Evolutionary conservation across 2,888 invertebrate species (phyloP).

Genomic region (Fragum whitleyi): DNA sequence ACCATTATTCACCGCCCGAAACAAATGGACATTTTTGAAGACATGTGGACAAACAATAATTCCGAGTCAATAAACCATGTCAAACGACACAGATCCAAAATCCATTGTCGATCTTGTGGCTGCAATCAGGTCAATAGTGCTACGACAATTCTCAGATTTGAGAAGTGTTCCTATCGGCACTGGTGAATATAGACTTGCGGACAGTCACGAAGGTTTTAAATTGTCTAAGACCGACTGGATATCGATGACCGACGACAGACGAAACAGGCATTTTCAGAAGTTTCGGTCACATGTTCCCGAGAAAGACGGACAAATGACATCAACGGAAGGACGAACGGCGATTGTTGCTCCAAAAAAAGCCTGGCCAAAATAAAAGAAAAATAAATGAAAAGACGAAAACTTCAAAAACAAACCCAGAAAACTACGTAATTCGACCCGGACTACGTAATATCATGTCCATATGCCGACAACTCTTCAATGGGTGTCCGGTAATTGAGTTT

Average conservation of each 20-base stretch:
- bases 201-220: too few relatives aligned
- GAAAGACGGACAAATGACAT: too few relatives aligned
- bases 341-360: slow-evolving; percentile 11
- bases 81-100: slow-evolving; percentile 20
- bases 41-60: slow-evolving; percentile 10
- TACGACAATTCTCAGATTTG: slow-evolving; percentile 26
- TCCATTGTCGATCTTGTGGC: too few relatives aligned
- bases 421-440: neutral
- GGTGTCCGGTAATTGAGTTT: too few relatives aligned
- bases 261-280: too few relatives aligned
- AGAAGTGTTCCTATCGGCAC: slow-evolving; percentile 25
- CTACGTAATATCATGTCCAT: neutral
- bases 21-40: neutral
- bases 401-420: neutral
- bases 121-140: too few relatives aligned
- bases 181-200: too few relatives aligned
- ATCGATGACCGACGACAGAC: too few relatives aligned
- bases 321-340: slow-evolving; percentile 4
- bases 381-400: slow-evolving; percentile 2
- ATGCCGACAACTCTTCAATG: neutral
- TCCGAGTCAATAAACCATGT: slow-evolving; percentile 5
- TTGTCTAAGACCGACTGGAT: too few relatives aligned
- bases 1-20: neutral
- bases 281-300: neutral
- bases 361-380: slow-evolving; percentile 15